Conservation (phyloP, 2,888 invertebrate genomes). For the Heteromyza rotundicornis region DNA sequence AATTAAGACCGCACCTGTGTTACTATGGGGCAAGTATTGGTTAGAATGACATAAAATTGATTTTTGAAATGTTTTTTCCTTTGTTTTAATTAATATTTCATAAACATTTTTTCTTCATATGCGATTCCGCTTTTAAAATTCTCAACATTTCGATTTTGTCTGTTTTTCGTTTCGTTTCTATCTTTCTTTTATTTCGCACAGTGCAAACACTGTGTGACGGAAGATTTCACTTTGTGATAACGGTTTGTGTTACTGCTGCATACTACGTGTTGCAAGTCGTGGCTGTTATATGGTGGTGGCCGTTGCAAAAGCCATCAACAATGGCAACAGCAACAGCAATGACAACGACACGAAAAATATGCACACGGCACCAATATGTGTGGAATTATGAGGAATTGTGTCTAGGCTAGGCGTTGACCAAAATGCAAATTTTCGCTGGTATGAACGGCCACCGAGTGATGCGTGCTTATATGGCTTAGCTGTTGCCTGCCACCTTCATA, state of each 20-base stretch:
- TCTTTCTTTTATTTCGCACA: neutral
- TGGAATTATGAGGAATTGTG: slow-evolving; percentile 50
- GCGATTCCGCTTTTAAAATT: too few relatives aligned
- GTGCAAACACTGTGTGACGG: neutral
- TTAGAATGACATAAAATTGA: too few relatives aligned
- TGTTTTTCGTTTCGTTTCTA: neutral
- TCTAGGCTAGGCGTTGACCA: slow-evolving; percentile 37
- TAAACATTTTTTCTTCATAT: too few relatives aligned
- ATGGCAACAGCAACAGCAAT: too few relatives aligned
- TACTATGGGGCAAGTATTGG: too few relatives aligned
- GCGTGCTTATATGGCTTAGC: slow-evolving; percentile 17
- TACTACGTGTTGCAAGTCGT: slow-evolving; percentile 10
- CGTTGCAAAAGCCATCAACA: slow-evolving; percentile 15
- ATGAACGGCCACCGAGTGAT: slow-evolving; percentile 18
- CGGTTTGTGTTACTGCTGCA: slow-evolving; percentile 31
- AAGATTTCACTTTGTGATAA: slow-evolving; percentile 48
- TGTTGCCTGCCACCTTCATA: slow-evolving; percentile 36
- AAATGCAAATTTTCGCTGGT: neutral
- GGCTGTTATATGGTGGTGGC: too few relatives aligned
- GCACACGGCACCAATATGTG: slow-evolving; percentile 27
- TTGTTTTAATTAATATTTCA: too few relatives aligned
- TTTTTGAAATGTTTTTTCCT: too few relatives aligned
- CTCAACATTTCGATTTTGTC: too few relatives aligned
- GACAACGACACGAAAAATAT: too few relatives aligned
- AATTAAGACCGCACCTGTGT: neutral